Evolutionary conservation across 64 coral and sea anemone genomes (phyloP).

Genomic region (Montipora sp.): DNA sequence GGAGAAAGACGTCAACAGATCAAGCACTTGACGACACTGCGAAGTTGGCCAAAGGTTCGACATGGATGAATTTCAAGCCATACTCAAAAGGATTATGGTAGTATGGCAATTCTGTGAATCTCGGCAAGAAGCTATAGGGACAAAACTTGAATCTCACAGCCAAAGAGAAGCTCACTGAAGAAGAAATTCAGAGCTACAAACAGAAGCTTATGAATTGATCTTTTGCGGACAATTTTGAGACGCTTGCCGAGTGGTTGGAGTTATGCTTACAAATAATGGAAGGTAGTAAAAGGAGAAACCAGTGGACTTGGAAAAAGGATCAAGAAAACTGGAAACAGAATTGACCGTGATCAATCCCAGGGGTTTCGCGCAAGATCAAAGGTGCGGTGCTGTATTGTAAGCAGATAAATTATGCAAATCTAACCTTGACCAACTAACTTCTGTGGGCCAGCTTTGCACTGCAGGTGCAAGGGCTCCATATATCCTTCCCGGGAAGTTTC

Average conservation of each 20-base stretch:
- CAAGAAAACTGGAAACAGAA: not conserved
- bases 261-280: slow-evolving; percentile 56
- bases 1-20: slow-evolving; percentile 53
- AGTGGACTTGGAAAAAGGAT: not conserved
- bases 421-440: not conserved
- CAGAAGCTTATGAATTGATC: slow-evolving; percentile 50
- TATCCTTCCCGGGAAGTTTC: slow-evolving; percentile 10
- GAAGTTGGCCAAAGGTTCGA: slow-evolving; percentile 51
- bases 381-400: slow-evolving; percentile 26
- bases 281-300: slow-evolving; percentile 12
- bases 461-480: not conserved
- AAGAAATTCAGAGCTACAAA: slow-evolving; percentile 63
- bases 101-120: too few species aligned
- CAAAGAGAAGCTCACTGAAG: slow-evolving; percentile 60
- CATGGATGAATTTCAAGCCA: slow-evolving; percentile 35
- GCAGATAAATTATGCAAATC: not conserved
- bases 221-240: slow-evolving; percentile 35
- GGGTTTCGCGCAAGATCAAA: slow-evolving; percentile 30
- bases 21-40: slow-evolving; percentile 51
- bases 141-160: too few species aligned
- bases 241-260: slow-evolving; percentile 45
- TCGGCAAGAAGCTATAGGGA: too few species aligned
- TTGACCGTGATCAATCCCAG: not conserved
- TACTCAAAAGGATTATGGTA: slow-evolving; percentile 35
- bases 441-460: slow-evolving; percentile 7